These are phyloP conservation scores for Ypsolopha sequella DNA, from an alignment of 2,888 invertebrate genomes.

Conservation along the genomic window DNA sequence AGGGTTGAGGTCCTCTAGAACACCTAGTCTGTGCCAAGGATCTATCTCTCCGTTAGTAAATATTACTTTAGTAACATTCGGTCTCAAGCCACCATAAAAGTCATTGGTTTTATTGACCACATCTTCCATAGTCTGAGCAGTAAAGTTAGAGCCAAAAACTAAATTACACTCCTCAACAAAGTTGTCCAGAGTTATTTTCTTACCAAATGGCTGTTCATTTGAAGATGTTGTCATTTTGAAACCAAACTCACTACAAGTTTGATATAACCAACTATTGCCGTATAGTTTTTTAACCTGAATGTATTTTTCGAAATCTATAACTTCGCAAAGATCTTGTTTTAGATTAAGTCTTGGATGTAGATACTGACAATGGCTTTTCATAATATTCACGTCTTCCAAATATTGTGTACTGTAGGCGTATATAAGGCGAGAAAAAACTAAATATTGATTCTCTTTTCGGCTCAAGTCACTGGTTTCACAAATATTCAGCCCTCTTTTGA, in stretches of 20 bases:
- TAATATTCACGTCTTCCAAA: slow-evolving; percentile 26
- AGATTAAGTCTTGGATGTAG: slow-evolving; percentile 13
- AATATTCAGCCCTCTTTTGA: slow-evolving; percentile 44
- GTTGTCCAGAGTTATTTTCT: slow-evolving; percentile 45
- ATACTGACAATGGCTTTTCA: slow-evolving; percentile 29
- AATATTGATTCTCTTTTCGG: slow-evolving; percentile 32
- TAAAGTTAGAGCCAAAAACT: slow-evolving; percentile 36
- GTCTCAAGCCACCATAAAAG: slow-evolving; percentile 54
- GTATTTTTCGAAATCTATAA: slow-evolving; percentile 14
- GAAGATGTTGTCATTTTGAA: slow-evolving; percentile 77
- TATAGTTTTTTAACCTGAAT: slow-evolving; percentile 22
- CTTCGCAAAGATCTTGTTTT: slow-evolving; percentile 8
- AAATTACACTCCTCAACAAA: slow-evolving; percentile 45
- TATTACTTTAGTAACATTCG: slow-evolving; percentile 65
- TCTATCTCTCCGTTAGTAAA: slow-evolving; percentile 72
- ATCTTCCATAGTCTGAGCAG: slow-evolving; percentile 32
- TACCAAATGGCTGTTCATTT: slow-evolving; percentile 68
- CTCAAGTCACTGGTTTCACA: slow-evolving; percentile 38
- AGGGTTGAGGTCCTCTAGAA: slow-evolving; percentile 49
- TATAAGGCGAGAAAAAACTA: slow-evolving; percentile 39
- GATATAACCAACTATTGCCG: slow-evolving; percentile 71
- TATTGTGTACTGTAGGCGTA: slow-evolving; percentile 33
- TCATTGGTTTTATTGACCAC: slow-evolving; percentile 51
- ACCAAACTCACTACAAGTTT: slow-evolving; percentile 84
- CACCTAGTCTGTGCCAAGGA: slow-evolving; percentile 68